These are phyloP conservation scores for Hemichromis elongatus DNA, from an alignment of 2,113 vertebrate genomes.

Conservation along the genomic window DNA sequence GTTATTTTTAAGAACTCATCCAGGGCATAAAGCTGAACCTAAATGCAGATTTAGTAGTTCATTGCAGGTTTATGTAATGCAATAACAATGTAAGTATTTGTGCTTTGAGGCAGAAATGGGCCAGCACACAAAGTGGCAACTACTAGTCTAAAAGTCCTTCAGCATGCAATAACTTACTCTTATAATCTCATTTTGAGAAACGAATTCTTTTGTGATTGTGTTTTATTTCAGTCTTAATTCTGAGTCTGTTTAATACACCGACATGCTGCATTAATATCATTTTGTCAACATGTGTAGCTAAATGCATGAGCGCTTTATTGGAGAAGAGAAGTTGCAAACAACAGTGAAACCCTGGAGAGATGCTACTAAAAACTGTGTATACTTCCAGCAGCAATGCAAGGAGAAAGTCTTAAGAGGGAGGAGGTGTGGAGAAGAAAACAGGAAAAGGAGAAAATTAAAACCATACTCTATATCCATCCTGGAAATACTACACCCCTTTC, in stretches of 20 bases:
- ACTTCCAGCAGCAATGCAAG: conserved; percentile 1
- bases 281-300: not conserved
- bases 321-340: not conserved
- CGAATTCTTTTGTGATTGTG: not conserved
- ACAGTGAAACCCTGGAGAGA: not conserved
- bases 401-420: not conserved
- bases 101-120: not conserved
- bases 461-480: conserved; percentile 37
- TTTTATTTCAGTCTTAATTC: not conserved
- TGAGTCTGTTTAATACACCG: not conserved
- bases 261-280: not conserved
- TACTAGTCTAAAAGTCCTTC: not conserved
- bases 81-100: not conserved
- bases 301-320: not conserved
- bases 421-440: not conserved
- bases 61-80: not conserved
- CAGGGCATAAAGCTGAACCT: not conserved
- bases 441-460: conserved; percentile 59
- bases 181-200: not conserved
- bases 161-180: too few species aligned
- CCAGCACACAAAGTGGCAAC: accelerated
- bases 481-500: conserved; percentile 27
- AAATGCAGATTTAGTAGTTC: not conserved
- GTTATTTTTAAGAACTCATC: not conserved
- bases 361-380: not conserved